Evolutionary conservation across 2,113 vertebrate genomes (phyloP), one percentile per base, ranked within the genome.

Genomic region (Pungitius pungitius): DNA sequence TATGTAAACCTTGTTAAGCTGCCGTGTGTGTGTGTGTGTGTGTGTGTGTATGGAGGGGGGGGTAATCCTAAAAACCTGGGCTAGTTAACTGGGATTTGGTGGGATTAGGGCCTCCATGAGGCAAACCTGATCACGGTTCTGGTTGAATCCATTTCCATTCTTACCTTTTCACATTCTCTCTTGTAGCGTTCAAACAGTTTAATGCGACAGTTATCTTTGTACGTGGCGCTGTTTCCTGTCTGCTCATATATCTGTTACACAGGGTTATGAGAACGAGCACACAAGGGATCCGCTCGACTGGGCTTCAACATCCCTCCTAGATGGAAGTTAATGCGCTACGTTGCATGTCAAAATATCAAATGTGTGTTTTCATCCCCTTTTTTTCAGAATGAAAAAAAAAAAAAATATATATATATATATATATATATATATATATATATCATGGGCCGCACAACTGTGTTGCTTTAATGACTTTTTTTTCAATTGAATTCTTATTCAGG

Each of bases 51-150:
- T n/a, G 30, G 30, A 5, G 30, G 30, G 62, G 73, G 73, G 73
- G 86, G 86, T 93, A 93, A 93, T 92, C 90, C 92, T 72, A 78
- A 91, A 92, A 91, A 92, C 92, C 92, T 93, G 91, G 91, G 80
- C 79, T 82, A 79, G 90, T 91, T 91, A 89, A 87, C 87, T 80
- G 87, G 80, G 82, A 89, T 92, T 80, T 81, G 73, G 77, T 77
- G 67, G 83, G 86, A 92, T 91, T 90, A 88, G 82, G 75, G 72
- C 65, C 70, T 89, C 83, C 72, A 10, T 79, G 75, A 89, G 61
- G 67, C 73, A 76, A 81, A 88, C 79, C 72, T 77, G 73, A 85
- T 85, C 72, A 54, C 80, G 62, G 84, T 76, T 63, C 75, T 69
- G 68, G 56, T 88, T 79, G 73, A 88, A 87, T 67, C 75, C 69